A percentile compares a stretch with the other conserved stretches of the same genome.
phyloP scores from a whole-genome alignment of 2,888 invertebrate species.

The Tenthredo mesomela region DNA sequence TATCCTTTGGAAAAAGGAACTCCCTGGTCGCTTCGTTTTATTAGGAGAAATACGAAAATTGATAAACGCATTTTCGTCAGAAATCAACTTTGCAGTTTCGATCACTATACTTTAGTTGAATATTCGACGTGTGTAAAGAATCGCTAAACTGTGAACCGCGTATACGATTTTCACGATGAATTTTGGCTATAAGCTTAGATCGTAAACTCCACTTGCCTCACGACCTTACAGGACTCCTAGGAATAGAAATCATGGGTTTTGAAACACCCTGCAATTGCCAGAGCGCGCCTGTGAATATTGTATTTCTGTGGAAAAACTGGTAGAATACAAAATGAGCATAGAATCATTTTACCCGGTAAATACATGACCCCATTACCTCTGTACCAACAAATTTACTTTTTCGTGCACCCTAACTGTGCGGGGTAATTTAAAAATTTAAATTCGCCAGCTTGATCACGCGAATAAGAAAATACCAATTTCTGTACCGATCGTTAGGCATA shows the following conservation, averaged over 20 bases:
- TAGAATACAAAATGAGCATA: constrained; percentile 19
- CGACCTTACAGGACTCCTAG: background rate
- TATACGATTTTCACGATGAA: background rate
- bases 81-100: background rate
- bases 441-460: background rate
- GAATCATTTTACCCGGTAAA: constrained; percentile 19
- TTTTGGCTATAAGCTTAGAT: background rate
- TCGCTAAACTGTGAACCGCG: background rate
- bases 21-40: background rate
- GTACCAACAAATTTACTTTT: background rate
- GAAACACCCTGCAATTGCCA: constrained; percentile 19
- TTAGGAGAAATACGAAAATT: background rate
- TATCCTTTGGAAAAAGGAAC: background rate
- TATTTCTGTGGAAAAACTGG: constrained; percentile 22
- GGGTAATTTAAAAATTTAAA: background rate
- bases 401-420: background rate
- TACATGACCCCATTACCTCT: background rate
- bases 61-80: background rate
- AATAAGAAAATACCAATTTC: background rate
- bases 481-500: background rate
- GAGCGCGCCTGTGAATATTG: constrained; percentile 13
- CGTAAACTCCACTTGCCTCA: background rate
- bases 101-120: background rate
- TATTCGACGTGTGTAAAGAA: background rate
- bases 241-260: constrained; percentile 46